Evolutionary conservation across 2,113 vertebrate species (phyloP).

Genomic region (Callipepla californica): DNA sequence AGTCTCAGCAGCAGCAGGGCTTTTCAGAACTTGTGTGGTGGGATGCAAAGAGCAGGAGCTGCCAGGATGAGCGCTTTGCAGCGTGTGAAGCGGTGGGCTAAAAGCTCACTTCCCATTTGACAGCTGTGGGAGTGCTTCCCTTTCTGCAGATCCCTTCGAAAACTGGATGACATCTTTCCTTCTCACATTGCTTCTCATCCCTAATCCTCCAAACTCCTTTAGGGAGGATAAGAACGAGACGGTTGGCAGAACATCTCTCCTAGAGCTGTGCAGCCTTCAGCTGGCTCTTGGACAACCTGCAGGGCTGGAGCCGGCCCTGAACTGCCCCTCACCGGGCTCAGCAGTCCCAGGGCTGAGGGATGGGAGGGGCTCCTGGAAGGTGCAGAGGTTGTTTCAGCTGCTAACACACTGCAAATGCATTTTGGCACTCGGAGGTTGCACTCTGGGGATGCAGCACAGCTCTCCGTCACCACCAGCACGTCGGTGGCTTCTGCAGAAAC

Average conservation of each 20-base stretch:
- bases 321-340: accelerated
- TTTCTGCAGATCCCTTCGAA: background rate
- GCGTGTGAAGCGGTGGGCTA: background rate
- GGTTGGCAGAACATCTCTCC: background rate
- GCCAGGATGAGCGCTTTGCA: background rate
- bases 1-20: background rate
- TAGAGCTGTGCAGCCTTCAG: accelerated
- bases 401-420: no score
- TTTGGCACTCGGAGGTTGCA: background rate
- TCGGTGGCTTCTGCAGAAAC: background rate
- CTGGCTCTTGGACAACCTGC: background rate
- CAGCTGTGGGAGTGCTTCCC: background rate
- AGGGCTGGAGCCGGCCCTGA: background rate
- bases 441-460: background rate
- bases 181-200: background rate
- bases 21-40: background rate
- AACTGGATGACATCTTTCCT: background rate
- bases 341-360: background rate
- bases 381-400: background rate
- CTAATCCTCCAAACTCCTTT: background rate
- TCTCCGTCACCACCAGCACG: background rate
- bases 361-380: background rate
- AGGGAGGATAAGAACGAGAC: background rate
- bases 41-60: background rate
- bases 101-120: background rate